Evolutionary conservation across 2,888 invertebrate species (phyloP), one percentile per base, ranked within the genome.

Genomic region (Galeopsomyia nigrocyanea): DNA sequence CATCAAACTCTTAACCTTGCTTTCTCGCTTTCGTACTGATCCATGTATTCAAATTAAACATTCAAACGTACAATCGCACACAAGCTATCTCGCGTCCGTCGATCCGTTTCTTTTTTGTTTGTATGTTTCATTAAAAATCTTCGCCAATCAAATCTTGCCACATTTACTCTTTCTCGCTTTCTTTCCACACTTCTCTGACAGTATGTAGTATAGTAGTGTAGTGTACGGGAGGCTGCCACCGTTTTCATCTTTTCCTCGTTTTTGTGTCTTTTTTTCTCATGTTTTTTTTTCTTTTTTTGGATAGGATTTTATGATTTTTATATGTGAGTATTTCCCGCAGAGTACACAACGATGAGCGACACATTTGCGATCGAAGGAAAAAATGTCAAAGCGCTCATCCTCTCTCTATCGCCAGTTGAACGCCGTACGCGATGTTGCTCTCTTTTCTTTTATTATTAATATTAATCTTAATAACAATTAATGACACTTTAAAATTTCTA

Each of bases 401-500:
- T 73, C 75, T 73, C 75, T 76, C 77, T 60, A 76, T 76, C 76
- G 77, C 77, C 73, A 68, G 75, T 77, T 73, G 69, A 67, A 75
- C 67, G 72, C 67, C 58, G 55, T 65, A 64, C 60, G 75, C 67
- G 22, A 72, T 75, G 75, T 58, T 73, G 73, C 71, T 76, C 75
- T 75, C 71, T 21, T 39, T 26, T 73, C 71, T 77, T 77, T 77
- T 71, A 73, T 78, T 77, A 78, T 78, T 80, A 78, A 77, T 78
- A 77, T 81, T 81, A 81, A 80, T 82, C 82, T 82, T 82, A 81
- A 81, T 82, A 85, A 84, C 82, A 82, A 83, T 84, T 80, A 83
- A 83, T 84, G 83, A 84, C 82, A 83, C 81, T 82, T 80, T 79
- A 80, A 82, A 83, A 83, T 84, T 83, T 85, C 82, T 84, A 83